These are phyloP conservation scores for Galendromus occidentalis DNA, from an alignment of 1,140 invertebrate species.

Conservation along the genomic window DNA sequence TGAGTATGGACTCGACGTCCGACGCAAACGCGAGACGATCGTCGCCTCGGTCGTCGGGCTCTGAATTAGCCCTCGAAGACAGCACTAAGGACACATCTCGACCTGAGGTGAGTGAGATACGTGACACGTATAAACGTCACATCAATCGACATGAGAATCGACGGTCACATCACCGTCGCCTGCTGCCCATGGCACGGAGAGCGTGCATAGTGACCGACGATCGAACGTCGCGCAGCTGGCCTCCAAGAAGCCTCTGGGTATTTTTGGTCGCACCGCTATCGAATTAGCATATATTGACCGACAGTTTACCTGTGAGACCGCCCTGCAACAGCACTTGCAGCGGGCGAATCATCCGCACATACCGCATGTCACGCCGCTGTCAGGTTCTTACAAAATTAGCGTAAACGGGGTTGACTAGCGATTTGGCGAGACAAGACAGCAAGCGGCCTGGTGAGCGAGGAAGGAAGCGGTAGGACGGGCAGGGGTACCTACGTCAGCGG, in stretches of 20 bases:
- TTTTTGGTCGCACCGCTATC: neutral
- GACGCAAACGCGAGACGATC: neutral
- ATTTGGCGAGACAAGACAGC: neutral
- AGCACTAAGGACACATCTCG: neutral
- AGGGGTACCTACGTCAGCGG: too few species aligned
- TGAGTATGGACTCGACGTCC: neutral
- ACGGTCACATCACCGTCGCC: neutral
- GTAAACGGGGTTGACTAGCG: neutral
- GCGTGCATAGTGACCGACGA: neutral
- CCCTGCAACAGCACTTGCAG: neutral
- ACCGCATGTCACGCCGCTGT: neutral
- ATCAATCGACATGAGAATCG: neutral
- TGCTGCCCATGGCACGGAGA: neutral
- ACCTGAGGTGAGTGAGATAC: neutral
- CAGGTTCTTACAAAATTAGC: neutral
- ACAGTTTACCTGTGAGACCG: neutral
- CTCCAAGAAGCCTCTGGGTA: neutral
- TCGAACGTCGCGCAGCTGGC: neutral
- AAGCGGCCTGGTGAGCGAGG: neutral
- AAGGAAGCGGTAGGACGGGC: neutral
- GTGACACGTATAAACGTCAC: neutral
- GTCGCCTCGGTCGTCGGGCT: neutral
- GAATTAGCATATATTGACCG: slow-evolving; percentile 8
- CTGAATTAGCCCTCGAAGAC: slow-evolving; percentile 11
- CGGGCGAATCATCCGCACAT: neutral